Evolutionary conservation across 2,797 vertebrate species (phyloP).

Genomic region (Protosalanx chinensis): DNA sequence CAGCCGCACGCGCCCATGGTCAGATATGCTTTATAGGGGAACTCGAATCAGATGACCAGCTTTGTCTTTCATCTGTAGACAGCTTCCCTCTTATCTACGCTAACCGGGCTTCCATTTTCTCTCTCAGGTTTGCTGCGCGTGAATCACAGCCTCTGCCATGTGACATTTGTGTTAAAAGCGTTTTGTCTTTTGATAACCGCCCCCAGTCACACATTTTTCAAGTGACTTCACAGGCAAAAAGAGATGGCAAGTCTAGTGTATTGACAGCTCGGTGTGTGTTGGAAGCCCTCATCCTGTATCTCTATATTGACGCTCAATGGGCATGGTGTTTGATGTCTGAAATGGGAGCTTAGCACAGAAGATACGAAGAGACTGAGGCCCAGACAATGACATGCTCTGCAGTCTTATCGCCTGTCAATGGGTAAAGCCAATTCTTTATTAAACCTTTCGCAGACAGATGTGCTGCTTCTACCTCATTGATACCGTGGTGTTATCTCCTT

Average conservation of each 20-base stretch:
- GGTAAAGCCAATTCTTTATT: neutral
- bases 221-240: neutral
- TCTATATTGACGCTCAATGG: neutral
- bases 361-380: neutral
- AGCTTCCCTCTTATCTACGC: conserved; percentile 61
- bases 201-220: conserved; percentile 28
- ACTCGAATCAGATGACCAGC: conserved; percentile 64
- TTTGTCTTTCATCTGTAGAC: conserved; percentile 44
- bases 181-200: conserved; percentile 36
- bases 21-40: conserved; percentile 55
- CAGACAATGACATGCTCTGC: neutral
- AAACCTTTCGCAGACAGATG: neutral
- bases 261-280: neutral
- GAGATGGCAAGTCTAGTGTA: neutral
- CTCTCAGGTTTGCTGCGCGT: conserved; percentile 47
- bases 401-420: neutral
- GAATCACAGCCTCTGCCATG: conserved; percentile 36
- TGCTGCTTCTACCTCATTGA: neutral
- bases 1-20: conserved; percentile 53
- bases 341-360: neutral
- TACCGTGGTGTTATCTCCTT: neutral
- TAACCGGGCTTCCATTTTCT: conserved; percentile 52
- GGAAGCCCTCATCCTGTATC: neutral
- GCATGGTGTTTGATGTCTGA: conserved; percentile 1
- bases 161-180: conserved; percentile 37